Base-by-base conservation (phyloP, 2,888 invertebrate species). In the Toxonevra muliebris region DNA sequence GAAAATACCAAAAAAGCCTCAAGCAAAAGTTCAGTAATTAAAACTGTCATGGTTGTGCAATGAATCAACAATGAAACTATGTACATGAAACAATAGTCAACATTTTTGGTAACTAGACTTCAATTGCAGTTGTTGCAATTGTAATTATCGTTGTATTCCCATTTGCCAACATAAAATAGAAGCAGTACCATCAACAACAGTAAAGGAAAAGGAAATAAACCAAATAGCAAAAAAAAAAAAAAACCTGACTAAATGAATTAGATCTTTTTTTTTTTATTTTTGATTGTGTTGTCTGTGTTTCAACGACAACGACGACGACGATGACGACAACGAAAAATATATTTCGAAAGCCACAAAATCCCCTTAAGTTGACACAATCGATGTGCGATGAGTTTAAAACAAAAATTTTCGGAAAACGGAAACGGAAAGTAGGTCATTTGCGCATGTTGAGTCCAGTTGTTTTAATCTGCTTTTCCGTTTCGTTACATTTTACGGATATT, bases 11-110 rank as follows among this genome's bases (percentile, higher is more conserved):
- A 58, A 66, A 61, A 70, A 68, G 68, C 74, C 75, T 69, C 73
- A 75, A 69, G 71, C 69, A 70, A 75, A 75, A 75, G 73, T 75
- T 75, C 73, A 67, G 74, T 75, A 75, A 75, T 75, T 75, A 75
- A 75, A 75, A 72, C 68, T 72, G 74, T 71, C 72, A 73, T 66
- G 64, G 42, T 43, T n/a, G 15, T 43, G 45, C 48, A 54, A 60
- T 62, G 60, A 62, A 58, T 58, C 53, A 67, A 67, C 67, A 62
- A 67, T 66, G 66, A 17, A 61, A 66, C 66, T 57, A 15, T 30
- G n/a, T n/a, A n/a, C n/a, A 53, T 58, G 55, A 50, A 64, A 68
- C 68, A 59, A 68, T 60, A 61, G 61, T 50, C 53, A 61, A 48
- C 20, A 43, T 19, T 61, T 55, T 60, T 63, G 48, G 45, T 50